A percentile compares a stretch with the other conserved stretches of the same genome.
Conservation (phyloP, 2,888 invertebrate genomes). For the Phaedon cochleariae region DNA sequence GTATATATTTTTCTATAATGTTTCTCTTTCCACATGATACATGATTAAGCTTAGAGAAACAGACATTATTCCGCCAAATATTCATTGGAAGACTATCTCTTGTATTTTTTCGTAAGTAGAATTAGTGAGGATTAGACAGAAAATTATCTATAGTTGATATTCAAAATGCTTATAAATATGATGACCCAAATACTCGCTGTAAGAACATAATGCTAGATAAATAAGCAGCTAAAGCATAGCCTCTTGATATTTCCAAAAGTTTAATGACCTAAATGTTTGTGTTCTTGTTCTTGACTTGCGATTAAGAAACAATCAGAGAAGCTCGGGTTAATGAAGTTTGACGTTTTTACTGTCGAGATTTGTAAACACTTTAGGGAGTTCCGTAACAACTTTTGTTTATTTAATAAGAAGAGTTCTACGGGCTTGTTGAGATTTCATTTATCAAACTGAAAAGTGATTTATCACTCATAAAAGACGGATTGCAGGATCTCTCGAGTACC, state of each 20-base stretch:
- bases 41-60: too few relatives aligned
- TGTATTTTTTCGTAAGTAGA: neutral
- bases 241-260: constrained; percentile 6
- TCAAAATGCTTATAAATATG: constrained; percentile 19
- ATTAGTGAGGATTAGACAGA: neutral
- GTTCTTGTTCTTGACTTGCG: neutral
- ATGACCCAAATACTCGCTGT: constrained; percentile 18
- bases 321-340: constrained; percentile 19
- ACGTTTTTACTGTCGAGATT: constrained; percentile 19
- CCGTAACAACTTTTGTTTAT: constrained; percentile 19
- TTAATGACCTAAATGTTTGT: constrained; percentile 17
- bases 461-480: neutral
- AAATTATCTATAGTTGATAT: constrained; percentile 11
- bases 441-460: constrained; percentile 1
- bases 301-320: constrained; percentile 8
- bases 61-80: too few relatives aligned
- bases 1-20: too few relatives aligned
- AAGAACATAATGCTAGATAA: neutral
- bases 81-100: too few relatives aligned
- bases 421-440: neutral
- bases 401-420: constrained; percentile 16
- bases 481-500: too few relatives aligned
- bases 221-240: too few relatives aligned
- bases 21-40: too few relatives aligned
- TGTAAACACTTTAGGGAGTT: constrained; percentile 18